Conservation (phyloP, 2,113 vertebrate genomes). For the Onychostruthus taczanowskii region DNA sequence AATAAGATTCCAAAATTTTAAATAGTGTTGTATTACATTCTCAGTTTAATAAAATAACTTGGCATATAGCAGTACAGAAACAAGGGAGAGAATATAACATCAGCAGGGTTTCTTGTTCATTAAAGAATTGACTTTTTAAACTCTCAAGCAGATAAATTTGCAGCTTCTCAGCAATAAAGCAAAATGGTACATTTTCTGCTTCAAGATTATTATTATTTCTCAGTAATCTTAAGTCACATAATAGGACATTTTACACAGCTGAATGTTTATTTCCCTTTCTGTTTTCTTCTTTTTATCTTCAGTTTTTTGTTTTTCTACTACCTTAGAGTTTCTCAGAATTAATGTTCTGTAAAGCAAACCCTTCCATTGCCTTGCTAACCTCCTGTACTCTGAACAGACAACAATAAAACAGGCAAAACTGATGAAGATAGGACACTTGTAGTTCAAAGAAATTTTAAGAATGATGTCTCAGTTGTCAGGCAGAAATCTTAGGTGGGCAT, state of each 20-base stretch:
- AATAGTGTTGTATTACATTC: slow-evolving; percentile 32
- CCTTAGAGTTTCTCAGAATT: not conserved
- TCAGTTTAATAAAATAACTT: slow-evolving; percentile 53
- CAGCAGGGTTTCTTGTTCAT: slow-evolving; percentile 43
- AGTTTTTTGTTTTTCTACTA: not conserved
- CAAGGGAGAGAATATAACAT: slow-evolving; percentile 31
- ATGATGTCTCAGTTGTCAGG: not conserved
- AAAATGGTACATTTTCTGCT: slow-evolving; percentile 1
- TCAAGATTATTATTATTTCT: slow-evolving; percentile 14
- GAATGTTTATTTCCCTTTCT: slow-evolving; percentile 8
- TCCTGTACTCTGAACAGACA: not conserved
- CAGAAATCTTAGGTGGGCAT: not conserved
- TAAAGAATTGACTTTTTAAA: slow-evolving; percentile 53
- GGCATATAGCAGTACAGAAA: not conserved
- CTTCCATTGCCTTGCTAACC: not conserved
- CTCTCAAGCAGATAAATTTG: slow-evolving; percentile 22
- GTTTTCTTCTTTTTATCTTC: not conserved
- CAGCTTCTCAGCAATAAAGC: slow-evolving; percentile 20
- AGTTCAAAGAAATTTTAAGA: not conserved
- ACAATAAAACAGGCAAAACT: not conserved
- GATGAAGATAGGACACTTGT: not conserved
- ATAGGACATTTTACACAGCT: slow-evolving; percentile 1
- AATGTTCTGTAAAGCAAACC: not conserved
- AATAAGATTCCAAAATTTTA: slow-evolving; percentile 44
- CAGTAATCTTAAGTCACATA: slow-evolving; percentile 26